Conservation (phyloP, 2,797 vertebrate species). For the Lindbergichthys nudifrons region DNA sequence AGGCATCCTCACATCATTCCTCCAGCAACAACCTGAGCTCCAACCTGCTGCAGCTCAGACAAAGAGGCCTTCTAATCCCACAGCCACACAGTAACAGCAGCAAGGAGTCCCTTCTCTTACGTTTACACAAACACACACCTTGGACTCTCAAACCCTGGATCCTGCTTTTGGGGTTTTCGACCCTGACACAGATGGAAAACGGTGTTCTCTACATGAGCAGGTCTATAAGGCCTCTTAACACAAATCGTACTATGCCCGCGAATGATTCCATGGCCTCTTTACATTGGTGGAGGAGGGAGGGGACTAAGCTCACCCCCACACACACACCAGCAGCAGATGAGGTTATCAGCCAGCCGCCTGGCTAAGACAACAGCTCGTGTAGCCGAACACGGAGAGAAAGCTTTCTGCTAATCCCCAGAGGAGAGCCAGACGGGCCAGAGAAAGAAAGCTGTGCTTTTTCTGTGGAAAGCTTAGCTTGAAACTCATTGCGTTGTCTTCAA, state of each 20-base stretch:
- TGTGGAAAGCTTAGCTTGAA: slow-evolving; percentile 5
- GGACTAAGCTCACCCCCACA: background rate
- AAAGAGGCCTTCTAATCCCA: slow-evolving; percentile 75
- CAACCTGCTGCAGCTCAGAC: slow-evolving; percentile 48
- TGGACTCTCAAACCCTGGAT: background rate
- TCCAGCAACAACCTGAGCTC: slow-evolving; percentile 65
- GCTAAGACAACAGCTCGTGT: slow-evolving; percentile 48
- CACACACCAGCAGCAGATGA: slow-evolving; percentile 22
- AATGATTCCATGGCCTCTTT: background rate
- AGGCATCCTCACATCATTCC: slow-evolving; percentile 33
- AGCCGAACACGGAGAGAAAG: slow-evolving; percentile 45
- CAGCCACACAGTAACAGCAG: slow-evolving; percentile 35
- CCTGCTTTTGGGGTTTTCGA: slow-evolving; percentile 11
- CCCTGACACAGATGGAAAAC: slow-evolving; percentile 32
- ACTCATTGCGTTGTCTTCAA: slow-evolving; percentile 3
- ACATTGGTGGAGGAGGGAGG: background rate
- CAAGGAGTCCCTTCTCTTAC: slow-evolving; percentile 27
- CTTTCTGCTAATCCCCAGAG: slow-evolving; percentile 14
- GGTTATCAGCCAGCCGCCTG: slow-evolving; percentile 37
- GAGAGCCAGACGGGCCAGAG: background rate
- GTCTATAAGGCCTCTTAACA: slow-evolving; percentile 3
- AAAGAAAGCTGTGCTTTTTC: background rate
- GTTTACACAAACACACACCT: slow-evolving; percentile 28
- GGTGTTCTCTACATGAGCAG: slow-evolving; percentile 32
- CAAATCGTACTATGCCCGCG: slow-evolving; percentile 2